Conservation (phyloP, 1,140 invertebrate genomes). For the Agraylea sexmaculata region DNA sequence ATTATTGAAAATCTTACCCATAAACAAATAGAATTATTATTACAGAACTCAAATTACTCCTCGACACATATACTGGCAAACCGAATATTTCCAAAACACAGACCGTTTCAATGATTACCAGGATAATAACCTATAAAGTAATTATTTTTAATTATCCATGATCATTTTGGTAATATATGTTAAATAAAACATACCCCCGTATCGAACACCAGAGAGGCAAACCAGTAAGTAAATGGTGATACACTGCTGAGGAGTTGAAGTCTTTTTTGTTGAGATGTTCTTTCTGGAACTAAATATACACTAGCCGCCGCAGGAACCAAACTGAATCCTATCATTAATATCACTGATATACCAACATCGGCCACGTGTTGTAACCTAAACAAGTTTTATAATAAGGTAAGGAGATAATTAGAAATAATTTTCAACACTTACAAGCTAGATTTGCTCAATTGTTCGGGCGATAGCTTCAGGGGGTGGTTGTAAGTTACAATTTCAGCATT, state of each 20-base stretch:
- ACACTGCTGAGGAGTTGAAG: conserved; percentile 50
- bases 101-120: conserved; percentile 42
- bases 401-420: background rate
- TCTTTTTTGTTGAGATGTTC: conserved; percentile 46
- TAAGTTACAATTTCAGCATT: conserved; percentile 36
- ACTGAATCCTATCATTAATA: conserved; percentile 48
- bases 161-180: background rate
- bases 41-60: conserved; percentile 48
- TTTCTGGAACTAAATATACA: conserved; percentile 45
- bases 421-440: conserved; percentile 44
- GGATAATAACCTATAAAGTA: conserved; percentile 30
- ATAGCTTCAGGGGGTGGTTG: conserved; percentile 53
- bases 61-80: conserved; percentile 48
- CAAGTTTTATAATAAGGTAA: conserved; percentile 2
- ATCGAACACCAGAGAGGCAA: conserved; percentile 47
- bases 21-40: conserved; percentile 45
- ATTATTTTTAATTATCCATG: conserved; percentile 7
- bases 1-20: conserved; percentile 35
- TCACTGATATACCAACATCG: conserved; percentile 51
- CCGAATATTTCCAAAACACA: conserved; percentile 47
- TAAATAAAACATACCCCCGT: conserved; percentile 34
- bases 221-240: conserved; percentile 46
- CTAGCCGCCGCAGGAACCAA: conserved; percentile 46
- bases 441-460: conserved; percentile 48
- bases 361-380: conserved; percentile 50